phyloP scores from a whole-genome alignment of 2,888 invertebrate genomes.

The Trichogramma evanescens region DNA sequence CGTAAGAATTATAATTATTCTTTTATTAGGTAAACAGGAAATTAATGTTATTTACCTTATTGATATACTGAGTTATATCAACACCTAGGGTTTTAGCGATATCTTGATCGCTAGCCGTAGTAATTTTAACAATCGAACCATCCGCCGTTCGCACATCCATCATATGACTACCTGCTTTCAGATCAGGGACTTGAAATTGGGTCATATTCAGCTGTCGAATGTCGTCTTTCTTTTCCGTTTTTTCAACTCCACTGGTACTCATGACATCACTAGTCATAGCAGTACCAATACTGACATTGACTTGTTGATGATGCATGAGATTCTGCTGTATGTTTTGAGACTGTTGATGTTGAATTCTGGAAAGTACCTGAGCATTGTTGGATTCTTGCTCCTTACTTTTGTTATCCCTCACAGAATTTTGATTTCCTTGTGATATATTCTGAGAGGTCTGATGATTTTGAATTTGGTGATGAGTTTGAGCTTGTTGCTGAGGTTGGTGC shows the following conservation, averaged over 20 bases:
- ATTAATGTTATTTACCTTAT: constrained; percentile 51
- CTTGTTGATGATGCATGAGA: constrained; percentile 48
- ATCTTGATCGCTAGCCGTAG: constrained; percentile 58
- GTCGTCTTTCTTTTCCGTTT: constrained; percentile 41
- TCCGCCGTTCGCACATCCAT: constrained; percentile 62
- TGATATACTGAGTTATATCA: constrained; percentile 75
- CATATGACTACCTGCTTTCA: constrained; percentile 49
- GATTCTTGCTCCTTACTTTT: constrained; percentile 47
- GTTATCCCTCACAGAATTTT: constrained; percentile 41
- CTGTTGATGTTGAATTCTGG: constrained; percentile 47
- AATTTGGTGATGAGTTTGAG: constrained; percentile 27
- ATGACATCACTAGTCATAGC: constrained; percentile 47
- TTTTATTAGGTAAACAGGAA: neutral
- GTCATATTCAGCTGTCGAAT: constrained; percentile 44
- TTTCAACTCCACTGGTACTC: constrained; percentile 32
- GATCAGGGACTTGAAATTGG: constrained; percentile 48
- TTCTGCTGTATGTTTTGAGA: constrained; percentile 44
- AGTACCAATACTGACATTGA: constrained; percentile 26
- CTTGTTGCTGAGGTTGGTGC: constrained; percentile 19
- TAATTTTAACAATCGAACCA: constrained; percentile 68
- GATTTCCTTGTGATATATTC: constrained; percentile 44
- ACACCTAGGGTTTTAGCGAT: constrained; percentile 57
- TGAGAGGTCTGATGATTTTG: constrained; percentile 44
- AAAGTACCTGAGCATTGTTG: constrained; percentile 45
- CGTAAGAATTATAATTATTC: neutral